These are phyloP conservation scores for Philaenus spumarius DNA, from an alignment of 1,140 invertebrate species.

Conservation along the genomic window DNA sequence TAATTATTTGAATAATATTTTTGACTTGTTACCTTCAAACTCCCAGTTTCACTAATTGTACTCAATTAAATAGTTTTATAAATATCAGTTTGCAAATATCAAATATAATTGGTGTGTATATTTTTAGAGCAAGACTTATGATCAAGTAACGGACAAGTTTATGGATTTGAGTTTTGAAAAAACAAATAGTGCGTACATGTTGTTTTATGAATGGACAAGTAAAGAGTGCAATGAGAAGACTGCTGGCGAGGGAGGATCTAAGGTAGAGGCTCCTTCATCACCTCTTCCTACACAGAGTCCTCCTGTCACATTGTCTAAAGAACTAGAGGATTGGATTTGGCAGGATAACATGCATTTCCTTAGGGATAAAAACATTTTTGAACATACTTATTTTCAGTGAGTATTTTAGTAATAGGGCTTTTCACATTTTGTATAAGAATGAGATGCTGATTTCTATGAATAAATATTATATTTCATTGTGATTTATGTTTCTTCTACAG, in stretches of 20 bases:
- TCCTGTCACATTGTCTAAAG: conserved; percentile 59
- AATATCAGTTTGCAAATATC: no score
- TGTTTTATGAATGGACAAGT: conserved; percentile 77
- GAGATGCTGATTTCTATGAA: no score
- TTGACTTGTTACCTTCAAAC: no score
- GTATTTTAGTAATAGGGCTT: conserved; percentile 38
- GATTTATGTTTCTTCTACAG: conserved; percentile 54
- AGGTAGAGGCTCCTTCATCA: conserved; percentile 21
- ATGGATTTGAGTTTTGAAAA: conserved; percentile 97
- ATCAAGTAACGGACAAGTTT: conserved; percentile 92
- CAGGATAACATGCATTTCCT: conserved; percentile 93
- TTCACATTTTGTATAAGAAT: no score
- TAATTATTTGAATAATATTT: no score
- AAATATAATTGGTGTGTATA: no score
- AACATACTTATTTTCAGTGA: conserved; percentile 90
- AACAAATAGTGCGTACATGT: conserved; percentile 95
- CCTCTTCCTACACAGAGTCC: conserved; percentile 30
- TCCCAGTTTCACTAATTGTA: no score
- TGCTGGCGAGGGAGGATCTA: conserved; percentile 29
- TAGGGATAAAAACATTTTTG: conserved; percentile 92
- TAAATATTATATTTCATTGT: no score
- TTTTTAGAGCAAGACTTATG: conserved; percentile 88
- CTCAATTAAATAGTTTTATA: no score
- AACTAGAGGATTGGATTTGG: conserved; percentile 89
- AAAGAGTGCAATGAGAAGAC: conserved; percentile 12